Evolutionary conservation across 1,140 invertebrate species (phyloP).

Genomic region (Atta texana): DNA sequence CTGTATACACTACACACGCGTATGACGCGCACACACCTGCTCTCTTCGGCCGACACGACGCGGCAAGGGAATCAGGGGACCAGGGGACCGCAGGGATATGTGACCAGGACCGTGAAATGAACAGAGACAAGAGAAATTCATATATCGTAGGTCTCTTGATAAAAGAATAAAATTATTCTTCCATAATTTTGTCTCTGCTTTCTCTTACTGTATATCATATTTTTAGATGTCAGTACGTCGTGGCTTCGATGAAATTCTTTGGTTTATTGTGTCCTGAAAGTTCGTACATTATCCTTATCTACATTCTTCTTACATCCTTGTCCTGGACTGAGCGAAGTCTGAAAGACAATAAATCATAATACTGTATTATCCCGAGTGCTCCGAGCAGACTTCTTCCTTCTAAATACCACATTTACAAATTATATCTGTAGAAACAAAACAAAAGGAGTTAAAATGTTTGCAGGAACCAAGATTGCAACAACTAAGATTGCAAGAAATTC

Average conservation of each 20-base stretch:
- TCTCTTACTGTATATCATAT: not conserved
- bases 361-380: not conserved
- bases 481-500: not conserved
- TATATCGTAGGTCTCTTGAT: not conserved
- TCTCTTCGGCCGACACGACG: not conserved
- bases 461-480: not conserved
- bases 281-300: not conserved
- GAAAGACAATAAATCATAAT: not conserved
- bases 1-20: not conserved
- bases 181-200: not conserved
- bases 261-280: not conserved
- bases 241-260: not conserved
- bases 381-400: not conserved
- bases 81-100: not conserved
- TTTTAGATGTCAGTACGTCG: not conserved
- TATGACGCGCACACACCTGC: conserved; percentile 27
- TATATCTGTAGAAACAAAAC: not conserved
- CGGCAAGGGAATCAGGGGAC: not conserved
- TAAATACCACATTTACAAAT: not conserved
- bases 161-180: not conserved
- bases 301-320: not conserved
- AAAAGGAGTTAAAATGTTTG: not conserved
- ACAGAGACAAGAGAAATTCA: not conserved
- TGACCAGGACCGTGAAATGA: no score
- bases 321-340: not conserved